Conservation (phyloP, 2,888 invertebrate species). For the Ophraella communa region DNA sequence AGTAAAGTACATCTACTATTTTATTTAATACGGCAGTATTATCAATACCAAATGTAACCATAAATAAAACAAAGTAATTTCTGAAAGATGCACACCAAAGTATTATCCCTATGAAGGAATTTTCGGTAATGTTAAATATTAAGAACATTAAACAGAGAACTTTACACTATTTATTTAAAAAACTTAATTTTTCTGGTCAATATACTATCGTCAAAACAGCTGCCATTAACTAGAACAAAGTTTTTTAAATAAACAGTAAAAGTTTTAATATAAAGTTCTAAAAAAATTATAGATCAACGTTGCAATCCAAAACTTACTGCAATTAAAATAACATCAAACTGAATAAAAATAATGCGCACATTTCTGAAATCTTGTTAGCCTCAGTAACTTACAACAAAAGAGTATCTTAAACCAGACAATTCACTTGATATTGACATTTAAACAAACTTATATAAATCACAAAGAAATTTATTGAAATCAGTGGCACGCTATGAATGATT, state of each 20-base stretch:
- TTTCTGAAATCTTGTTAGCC: not conserved
- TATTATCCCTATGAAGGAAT: too few species aligned
- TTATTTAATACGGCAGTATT: not conserved
- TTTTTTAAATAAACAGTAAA: too few species aligned
- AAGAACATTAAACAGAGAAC: too few species aligned
- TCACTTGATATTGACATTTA: slow-evolving; percentile 21
- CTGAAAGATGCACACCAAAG: not conserved
- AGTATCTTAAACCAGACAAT: slow-evolving; percentile 21
- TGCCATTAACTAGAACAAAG: too few species aligned
- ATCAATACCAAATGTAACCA: not conserved
- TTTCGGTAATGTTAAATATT: not conserved
- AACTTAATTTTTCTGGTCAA: too few species aligned
- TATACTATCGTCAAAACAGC: too few species aligned
- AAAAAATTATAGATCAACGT: too few species aligned
- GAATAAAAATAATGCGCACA: too few species aligned
- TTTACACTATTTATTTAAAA: too few species aligned
- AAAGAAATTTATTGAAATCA: slow-evolving; percentile 42
- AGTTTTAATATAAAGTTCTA: too few species aligned
- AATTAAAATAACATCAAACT: too few species aligned
- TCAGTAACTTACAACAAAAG: not conserved
- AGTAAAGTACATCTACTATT: not conserved
- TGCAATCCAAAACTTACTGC: too few species aligned
- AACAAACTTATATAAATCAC: slow-evolving; percentile 9
- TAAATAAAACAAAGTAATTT: not conserved
- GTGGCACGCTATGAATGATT: slow-evolving; percentile 71